Conservation (phyloP, 2,888 invertebrate genomes). For the Andricus curvator region DNA sequence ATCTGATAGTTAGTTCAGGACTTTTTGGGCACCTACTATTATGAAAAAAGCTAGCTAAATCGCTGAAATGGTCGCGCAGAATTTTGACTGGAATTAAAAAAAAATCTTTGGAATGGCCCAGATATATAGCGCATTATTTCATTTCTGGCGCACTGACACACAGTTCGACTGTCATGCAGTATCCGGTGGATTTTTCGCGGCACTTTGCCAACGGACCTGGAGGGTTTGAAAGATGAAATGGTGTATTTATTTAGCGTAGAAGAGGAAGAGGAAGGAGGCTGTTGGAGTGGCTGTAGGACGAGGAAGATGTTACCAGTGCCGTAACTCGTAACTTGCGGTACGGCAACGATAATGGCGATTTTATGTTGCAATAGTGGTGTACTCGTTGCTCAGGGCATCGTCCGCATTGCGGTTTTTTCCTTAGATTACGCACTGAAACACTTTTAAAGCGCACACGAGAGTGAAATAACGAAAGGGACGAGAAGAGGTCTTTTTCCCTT, state of each 20-base stretch:
- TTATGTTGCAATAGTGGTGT: slow-evolving; percentile 45
- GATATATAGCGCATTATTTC: background rate
- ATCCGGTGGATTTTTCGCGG: slow-evolving; percentile 24
- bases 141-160: slow-evolving; percentile 10
- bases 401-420: slow-evolving; percentile 44
- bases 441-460: slow-evolving; percentile 40
- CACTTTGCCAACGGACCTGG: slow-evolving; percentile 37
- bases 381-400: slow-evolving; percentile 38
- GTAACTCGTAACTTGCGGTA: slow-evolving; percentile 47
- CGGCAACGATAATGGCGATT: slow-evolving; percentile 46
- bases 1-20: too few relatives aligned
- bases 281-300: slow-evolving; percentile 1
- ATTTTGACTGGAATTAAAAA: too few relatives aligned
- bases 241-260: slow-evolving; percentile 64
- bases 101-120: too few relatives aligned
- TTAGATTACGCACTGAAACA: slow-evolving; percentile 47
- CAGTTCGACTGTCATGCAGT: slow-evolving; percentile 21
- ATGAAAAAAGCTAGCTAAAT: too few relatives aligned
- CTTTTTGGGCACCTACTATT: too few relatives aligned
- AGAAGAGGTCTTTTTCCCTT: background rate
- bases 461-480: slow-evolving; percentile 15
- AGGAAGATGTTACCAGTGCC: slow-evolving; percentile 30
- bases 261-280: slow-evolving; percentile 12
- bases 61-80: too few relatives aligned
- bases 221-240: slow-evolving; percentile 61